Percentiles rank a stretch among this genome's conserved stretches.
phyloP scores from a whole-genome alignment of 2,113 vertebrate genomes.

The Ia io region DNA sequence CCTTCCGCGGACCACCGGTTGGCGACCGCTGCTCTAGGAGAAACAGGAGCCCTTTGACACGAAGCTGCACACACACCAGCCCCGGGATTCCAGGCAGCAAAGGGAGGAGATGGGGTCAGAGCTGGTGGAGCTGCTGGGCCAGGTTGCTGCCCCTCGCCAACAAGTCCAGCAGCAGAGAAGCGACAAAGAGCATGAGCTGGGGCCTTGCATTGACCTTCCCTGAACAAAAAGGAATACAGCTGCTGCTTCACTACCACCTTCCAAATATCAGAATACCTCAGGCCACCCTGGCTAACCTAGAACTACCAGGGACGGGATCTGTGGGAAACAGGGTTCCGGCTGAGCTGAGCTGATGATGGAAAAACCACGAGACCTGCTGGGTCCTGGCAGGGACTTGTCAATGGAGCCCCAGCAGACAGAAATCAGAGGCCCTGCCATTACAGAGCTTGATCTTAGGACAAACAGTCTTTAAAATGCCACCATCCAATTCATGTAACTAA shows the following conservation, averaged over 20 bases:
- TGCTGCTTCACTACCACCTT: background rate
- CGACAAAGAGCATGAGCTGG: fast-evolving
- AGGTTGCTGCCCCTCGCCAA: fast-evolving
- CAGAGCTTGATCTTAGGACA: background rate
- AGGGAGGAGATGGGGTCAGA: background rate
- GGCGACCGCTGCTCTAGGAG: background rate
- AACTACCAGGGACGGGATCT: background rate
- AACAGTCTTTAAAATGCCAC: background rate
- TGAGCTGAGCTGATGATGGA: background rate
- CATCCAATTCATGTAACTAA: fast-evolving
- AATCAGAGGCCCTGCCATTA: background rate
- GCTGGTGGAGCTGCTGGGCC: fast-evolving
- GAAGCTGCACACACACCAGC: background rate
- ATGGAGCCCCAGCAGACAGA: background rate
- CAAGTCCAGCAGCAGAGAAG: background rate
- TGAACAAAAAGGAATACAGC: background rate
- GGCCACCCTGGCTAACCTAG: background rate
- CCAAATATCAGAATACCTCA: background rate
- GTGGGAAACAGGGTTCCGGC: background rate
- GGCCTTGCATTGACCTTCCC: background rate
- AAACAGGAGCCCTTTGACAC: background rate
- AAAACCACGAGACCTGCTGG: background rate
- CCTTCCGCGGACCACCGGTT: too few species aligned
- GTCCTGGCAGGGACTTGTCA: background rate
- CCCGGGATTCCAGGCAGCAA: background rate